Base-by-base conservation (phyloP, 2,113 vertebrate species). In the Gambusia affinis region DNA sequence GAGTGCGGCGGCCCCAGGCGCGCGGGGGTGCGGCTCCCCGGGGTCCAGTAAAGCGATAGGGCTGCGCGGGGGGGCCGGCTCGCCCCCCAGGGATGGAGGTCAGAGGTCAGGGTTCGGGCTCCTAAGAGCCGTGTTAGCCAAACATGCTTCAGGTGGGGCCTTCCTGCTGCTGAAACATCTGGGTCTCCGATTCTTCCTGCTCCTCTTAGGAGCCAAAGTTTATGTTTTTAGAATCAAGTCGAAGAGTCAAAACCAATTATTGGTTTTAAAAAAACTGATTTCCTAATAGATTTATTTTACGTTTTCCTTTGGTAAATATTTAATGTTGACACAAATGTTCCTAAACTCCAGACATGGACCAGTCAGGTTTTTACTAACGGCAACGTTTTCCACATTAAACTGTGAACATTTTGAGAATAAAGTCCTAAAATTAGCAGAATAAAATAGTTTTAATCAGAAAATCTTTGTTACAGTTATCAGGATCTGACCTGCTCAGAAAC, bases 31-130 rank as follows among this genome's bases (percentile, higher is more conserved):
- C 8, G 27, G 65, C 73, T 91, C 90, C 91, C 91, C 63, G 31
- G 90, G 92, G 90, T 87, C 90, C 87, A 87, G 92, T 92, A 92
- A 92, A 93, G 78, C 87, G 90, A 92, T 90, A 88, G 87, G 87
- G 85, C 77, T 73, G 85, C 22, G 1, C 75, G 44, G 86, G 85
- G 89, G 89, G 83, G 67, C 83, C 4, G 54, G 75, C 29, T 81
- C 44, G 7, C 72, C 87, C 81, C 81, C 82, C 57, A 75, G 81
- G 85, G 82, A 76, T 68, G 27, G 33, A 61, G 87, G 91, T 92
- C 83, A 78, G 76, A 67, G 88, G 90, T 87, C 82, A 69, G 72
- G 73, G 64, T 82, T 70, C 68, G 44, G 29, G 86, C 61, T 69
- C 67, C 51, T 44, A 68, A 0, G 35, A 73, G 81, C 83, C 73